Conservation (phyloP, 2,113 vertebrate genomes). For the Chaetops frenatus region DNA sequence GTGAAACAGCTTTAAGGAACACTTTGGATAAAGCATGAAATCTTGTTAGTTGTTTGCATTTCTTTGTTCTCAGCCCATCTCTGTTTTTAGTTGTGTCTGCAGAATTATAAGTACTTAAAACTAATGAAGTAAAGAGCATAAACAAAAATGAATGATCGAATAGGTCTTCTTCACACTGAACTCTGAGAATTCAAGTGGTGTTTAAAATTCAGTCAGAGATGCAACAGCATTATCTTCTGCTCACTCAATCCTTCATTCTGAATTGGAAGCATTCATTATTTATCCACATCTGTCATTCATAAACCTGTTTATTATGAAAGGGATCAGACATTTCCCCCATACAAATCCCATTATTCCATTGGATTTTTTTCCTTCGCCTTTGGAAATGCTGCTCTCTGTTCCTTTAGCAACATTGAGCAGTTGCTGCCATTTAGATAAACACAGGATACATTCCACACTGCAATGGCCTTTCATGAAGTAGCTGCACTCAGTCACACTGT, state of each 20-base stretch:
- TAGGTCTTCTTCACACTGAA: neutral
- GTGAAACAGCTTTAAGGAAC: neutral
- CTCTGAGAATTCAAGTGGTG: neutral
- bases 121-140: neutral
- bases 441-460: neutral
- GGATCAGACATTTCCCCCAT: neutral
- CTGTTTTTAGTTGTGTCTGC: neutral
- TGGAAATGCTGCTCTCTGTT: neutral
- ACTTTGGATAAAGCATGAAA: neutral
- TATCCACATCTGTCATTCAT: constrained; percentile 36
- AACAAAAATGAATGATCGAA: neutral
- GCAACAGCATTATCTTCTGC: neutral
- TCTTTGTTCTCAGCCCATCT: neutral
- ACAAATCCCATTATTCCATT: constrained; percentile 4
- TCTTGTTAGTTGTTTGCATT: neutral
- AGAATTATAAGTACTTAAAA: neutral
- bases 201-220: constrained; percentile 28
- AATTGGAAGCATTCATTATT: constrained; percentile 23
- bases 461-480: neutral
- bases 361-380: constrained; percentile 12
- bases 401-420: neutral
- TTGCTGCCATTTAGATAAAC: neutral
- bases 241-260: neutral
- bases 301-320: constrained; percentile 46
- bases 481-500: neutral